Percentiles rank a stretch among this genome's conserved stretches.
Evolutionary conservation across 1,140 invertebrate genomes (phyloP).

Genomic region (Carposina sasakii): DNA sequence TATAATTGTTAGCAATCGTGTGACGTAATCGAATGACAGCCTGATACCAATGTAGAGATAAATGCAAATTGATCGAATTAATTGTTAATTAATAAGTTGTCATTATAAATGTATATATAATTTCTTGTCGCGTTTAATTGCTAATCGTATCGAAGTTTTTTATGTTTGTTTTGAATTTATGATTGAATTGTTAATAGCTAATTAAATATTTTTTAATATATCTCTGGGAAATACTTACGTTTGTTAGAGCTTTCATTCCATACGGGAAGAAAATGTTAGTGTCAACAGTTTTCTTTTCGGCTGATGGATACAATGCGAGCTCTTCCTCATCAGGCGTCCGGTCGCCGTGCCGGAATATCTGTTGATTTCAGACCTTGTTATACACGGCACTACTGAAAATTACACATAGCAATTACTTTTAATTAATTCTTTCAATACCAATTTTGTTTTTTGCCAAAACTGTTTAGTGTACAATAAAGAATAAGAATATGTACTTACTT

Average conservation of each 20-base stretch:
- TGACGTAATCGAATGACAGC: background rate
- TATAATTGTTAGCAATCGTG: background rate
- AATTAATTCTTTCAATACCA: too few relatives aligned
- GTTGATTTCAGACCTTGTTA: background rate
- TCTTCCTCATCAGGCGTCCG: slow-evolving; percentile 78
- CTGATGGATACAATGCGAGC: slow-evolving; percentile 75
- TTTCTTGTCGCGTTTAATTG: background rate
- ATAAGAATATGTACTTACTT: too few relatives aligned
- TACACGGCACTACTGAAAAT: too few relatives aligned
- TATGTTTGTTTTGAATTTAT: too few relatives aligned
- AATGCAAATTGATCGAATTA: too few relatives aligned
- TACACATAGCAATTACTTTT: too few relatives aligned
- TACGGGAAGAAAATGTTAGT: slow-evolving; percentile 75
- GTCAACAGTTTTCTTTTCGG: slow-evolving; percentile 73
- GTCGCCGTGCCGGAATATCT: slow-evolving; percentile 86
- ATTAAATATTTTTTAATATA: too few relatives aligned
- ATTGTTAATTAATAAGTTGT: too few relatives aligned
- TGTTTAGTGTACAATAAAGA: too few relatives aligned
- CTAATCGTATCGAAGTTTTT: background rate
- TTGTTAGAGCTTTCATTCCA: slow-evolving; percentile 82
- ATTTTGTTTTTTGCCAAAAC: too few relatives aligned
- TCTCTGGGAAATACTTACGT: slow-evolving; percentile 72
- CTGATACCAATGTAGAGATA: background rate
- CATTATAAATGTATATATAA: background rate
- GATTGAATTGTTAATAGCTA: too few relatives aligned